Percentiles rank a stretch among this genome's conserved stretches.
These are phyloP conservation scores for Drosophila littoralis DNA, from an alignment of 1,140 invertebrate genomes.

Conservation along the genomic window DNA sequence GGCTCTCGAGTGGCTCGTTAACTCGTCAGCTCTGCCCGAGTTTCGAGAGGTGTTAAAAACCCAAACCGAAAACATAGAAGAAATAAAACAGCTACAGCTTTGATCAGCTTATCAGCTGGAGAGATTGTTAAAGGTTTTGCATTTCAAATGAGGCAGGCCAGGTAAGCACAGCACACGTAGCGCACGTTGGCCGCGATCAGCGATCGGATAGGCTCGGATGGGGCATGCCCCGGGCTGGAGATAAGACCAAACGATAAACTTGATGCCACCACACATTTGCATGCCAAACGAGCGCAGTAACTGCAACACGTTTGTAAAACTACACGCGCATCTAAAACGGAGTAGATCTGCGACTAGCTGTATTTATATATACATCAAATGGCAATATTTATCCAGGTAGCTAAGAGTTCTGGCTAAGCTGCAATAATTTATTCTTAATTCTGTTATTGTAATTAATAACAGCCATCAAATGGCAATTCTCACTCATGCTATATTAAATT, in stretches of 20 bases:
- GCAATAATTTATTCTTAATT: no score
- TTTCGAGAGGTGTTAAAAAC: constrained; percentile 49
- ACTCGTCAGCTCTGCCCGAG: constrained; percentile 29
- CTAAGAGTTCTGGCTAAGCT: no score
- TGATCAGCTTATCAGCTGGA: constrained; percentile 62
- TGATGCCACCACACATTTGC: constrained; percentile 39
- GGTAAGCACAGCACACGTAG: constrained; percentile 2
- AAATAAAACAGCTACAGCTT: constrained; percentile 39
- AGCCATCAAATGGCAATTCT: no score
- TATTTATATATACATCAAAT: not conserved
- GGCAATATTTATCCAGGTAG: not conserved
- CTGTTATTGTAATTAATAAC: no score
- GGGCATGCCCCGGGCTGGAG: constrained; percentile 28
- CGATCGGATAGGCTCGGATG: not conserved
- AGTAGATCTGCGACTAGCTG: not conserved
- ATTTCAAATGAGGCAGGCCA: constrained; percentile 61
- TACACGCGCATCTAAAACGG: not conserved
- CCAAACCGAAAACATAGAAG: constrained; percentile 17
- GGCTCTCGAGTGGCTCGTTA: constrained; percentile 36
- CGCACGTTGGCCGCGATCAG: not conserved
- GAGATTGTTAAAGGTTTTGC: constrained; percentile 61
- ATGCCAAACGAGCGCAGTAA: constrained; percentile 44
- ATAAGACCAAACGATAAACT: constrained; percentile 37
- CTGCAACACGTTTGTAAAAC: not conserved
- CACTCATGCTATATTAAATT: no score